Percentiles rank a stretch among this genome's conserved stretches.
These are phyloP conservation scores for Monopis laevigella DNA, from an alignment of 2,888 invertebrate species.

Conservation along the genomic window DNA sequence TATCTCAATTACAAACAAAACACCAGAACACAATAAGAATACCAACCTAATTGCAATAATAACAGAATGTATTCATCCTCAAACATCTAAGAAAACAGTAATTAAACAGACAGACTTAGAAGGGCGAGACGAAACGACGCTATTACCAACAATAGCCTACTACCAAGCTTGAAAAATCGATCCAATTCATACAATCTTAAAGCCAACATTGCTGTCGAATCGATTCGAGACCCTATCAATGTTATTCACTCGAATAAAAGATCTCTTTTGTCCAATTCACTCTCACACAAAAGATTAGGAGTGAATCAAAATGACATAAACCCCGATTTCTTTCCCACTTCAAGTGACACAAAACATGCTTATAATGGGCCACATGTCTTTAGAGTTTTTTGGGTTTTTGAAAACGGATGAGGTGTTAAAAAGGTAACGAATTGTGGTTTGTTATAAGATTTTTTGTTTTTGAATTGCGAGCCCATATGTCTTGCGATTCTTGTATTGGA, in stretches of 20 bases:
- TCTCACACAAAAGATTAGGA: slow-evolving; percentile 51
- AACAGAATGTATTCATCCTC: neutral
- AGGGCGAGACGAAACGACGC: slow-evolving; percentile 36
- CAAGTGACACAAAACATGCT: slow-evolving; percentile 44
- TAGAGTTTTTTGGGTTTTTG: slow-evolving; percentile 39
- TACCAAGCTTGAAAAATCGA: slow-evolving; percentile 65
- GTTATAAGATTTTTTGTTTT: slow-evolving; percentile 33
- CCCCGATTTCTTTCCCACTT: slow-evolving; percentile 36
- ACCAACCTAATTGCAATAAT: neutral
- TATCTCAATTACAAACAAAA: slow-evolving; percentile 9
- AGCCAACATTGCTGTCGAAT: no score
- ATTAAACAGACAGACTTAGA: slow-evolving; percentile 19
- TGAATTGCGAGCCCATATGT: slow-evolving; percentile 38
- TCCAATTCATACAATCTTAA: slow-evolving; percentile 38
- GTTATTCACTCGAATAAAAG: slow-evolving; percentile 51
- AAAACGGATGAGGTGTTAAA: slow-evolving; percentile 64
- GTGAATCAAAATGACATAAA: slow-evolving; percentile 67
- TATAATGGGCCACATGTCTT: slow-evolving; percentile 55
- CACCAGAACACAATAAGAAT: neutral
- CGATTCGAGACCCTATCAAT: slow-evolving; percentile 36
- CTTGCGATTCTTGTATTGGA: slow-evolving; percentile 30
- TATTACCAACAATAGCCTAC: slow-evolving; percentile 54
- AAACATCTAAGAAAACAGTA: slow-evolving; percentile 9
- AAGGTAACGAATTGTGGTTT: slow-evolving; percentile 50
- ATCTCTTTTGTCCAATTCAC: slow-evolving; percentile 38